Evolutionary conservation across 2,797 vertebrate species (phyloP), one percentile per base, ranked within the genome.

Genomic region (Myotis daubentonii): DNA sequence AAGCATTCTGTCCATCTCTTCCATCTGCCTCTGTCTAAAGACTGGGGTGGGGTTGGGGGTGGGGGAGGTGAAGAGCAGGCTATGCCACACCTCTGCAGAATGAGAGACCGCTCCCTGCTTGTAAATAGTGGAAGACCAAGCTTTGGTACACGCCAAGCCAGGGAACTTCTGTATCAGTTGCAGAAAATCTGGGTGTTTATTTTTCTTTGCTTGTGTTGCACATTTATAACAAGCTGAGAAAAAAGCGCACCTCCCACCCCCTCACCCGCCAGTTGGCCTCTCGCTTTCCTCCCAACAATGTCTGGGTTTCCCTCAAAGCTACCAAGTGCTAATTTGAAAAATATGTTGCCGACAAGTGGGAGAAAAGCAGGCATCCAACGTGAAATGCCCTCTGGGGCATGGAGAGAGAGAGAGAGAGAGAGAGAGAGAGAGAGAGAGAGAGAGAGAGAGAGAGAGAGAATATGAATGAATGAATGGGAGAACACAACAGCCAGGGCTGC

Each of bases 311-410:
- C 95, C 94, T 97, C 89, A 97, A 62, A 70, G 82, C 76, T 94
- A 93, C 60, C 79, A 96, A 97, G 81, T 92, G 97, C 71, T 87
- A 81, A 10, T 10, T 94, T 97, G 97, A 96, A 97, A 98, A 97
- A 96, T 92, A 96, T 88, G 96, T 94, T 94, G 79, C 78, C 15
- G 83, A 94, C 53, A 55, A 93, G 93, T 96, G 36, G 71, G 76
- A 97, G 91, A 92, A 95, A 96, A 97, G 91, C 89, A 95, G 71
- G 33, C 62, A 23, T 41, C 93, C 80, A 38, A 74, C 53, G 91
- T 87, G 86, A 95, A 94, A 89, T 95, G 78, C 87, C 76, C 95
- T 96, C 74, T 85, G 70, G 91, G 85, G 82, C 80, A 89, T 6
- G 33, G 44, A 82, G 30, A 74, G 93, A 75, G 71, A 3, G 19